Evolutionary conservation across 2,113 vertebrate genomes (phyloP).

Genomic region (Hyperopisus bebe): DNA sequence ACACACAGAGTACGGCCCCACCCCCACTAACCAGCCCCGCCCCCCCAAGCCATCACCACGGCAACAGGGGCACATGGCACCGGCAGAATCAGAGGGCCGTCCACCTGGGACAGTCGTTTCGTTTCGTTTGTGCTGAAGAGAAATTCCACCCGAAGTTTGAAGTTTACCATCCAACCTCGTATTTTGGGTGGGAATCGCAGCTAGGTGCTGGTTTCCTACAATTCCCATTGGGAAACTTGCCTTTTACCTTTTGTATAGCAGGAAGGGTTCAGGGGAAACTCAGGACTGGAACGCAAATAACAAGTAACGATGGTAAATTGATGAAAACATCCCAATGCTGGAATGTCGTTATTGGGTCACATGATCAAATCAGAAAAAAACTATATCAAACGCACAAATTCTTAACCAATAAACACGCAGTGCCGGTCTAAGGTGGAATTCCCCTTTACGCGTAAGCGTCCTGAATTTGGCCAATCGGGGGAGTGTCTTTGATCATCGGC

Average conservation of each 20-base stretch:
- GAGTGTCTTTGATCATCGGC: background rate
- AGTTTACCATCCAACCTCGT: background rate
- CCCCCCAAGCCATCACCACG: constrained; percentile 73
- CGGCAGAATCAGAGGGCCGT: background rate
- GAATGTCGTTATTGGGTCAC: background rate
- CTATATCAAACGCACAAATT: background rate
- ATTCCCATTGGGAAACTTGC: background rate
- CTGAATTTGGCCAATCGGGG: background rate
- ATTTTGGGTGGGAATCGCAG: background rate
- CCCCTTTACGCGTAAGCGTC: background rate
- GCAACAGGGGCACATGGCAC: constrained; percentile 40
- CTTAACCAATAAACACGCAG: background rate
- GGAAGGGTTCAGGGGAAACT: background rate
- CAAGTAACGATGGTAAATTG: background rate
- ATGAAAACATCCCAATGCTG: background rate
- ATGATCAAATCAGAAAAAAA: background rate
- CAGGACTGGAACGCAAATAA: background rate
- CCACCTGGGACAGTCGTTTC: background rate
- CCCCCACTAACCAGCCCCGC: background rate
- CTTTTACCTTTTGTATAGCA: background rate
- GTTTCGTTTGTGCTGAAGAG: background rate
- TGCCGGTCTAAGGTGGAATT: background rate
- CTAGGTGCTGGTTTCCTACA: background rate
- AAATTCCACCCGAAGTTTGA: background rate
- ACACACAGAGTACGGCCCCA: constrained; percentile 32